Base-by-base conservation (phyloP, 2,888 invertebrate genomes). In the Mycogona germanica region DNA sequence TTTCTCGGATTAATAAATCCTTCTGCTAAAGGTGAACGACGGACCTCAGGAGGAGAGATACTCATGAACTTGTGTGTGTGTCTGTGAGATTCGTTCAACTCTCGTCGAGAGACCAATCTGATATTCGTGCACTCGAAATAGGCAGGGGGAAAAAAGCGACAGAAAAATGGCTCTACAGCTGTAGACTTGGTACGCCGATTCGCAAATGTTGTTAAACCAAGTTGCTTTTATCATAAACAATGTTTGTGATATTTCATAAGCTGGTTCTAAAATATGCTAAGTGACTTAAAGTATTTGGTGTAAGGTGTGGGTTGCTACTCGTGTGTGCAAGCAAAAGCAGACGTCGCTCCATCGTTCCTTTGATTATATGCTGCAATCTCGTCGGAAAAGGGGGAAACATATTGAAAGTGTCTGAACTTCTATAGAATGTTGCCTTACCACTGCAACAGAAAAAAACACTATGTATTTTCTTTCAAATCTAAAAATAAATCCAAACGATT, bases 201-300 rank as follows among this genome's bases (percentile, higher is more conserved):
- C n/a, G n/a, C n/a, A n/a, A n/a, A n/a, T n/a, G n/a, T n/a, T n/a
- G n/a, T n/a, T n/a, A n/a, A n/a, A n/a, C n/a, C n/a, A n/a, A n/a
- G n/a, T n/a, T n/a, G n/a, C n/a, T n/a, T n/a, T n/a, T n/a, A n/a
- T n/a, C n/a, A n/a, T n/a, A n/a, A n/a, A n/a, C 30, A 32, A n/a
- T 32, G 23, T 47, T 47, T 23, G 47, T 47, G 47, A 47, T 47
- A 47, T 47, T 47, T 47, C 47, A 47, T 47, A 47, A 47, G 32
- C 47, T 29, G 32, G 29, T 32, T 47, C 47, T 47, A 47, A 47
- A 47, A 47, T 47, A 47, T 47, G 47, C 47, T 47, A 30, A 32
- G 47, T 32, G 47, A 19, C 21, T 17, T 7, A 6, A 32, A 30
- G 29, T 29, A 30, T 47, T 19, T 47, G 47, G 32, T 29, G 25